Evolutionary conservation across 1,140 invertebrate genomes (phyloP), one percentile per base, ranked within the genome.

Genomic region (Cataglyphis hispanica): DNA sequence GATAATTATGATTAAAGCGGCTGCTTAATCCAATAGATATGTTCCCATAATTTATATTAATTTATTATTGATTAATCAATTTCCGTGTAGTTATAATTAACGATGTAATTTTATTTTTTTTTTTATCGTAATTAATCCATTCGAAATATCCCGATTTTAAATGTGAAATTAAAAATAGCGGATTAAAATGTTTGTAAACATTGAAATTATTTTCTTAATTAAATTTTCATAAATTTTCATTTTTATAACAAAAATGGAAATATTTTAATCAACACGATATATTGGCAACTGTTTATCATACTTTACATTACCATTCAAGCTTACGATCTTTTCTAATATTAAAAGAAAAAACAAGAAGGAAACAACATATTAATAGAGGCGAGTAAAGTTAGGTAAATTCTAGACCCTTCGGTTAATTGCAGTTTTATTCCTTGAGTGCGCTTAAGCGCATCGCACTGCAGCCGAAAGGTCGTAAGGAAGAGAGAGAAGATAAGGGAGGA

Each of bases 391-490:
- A 27, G 22, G 8, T 43, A 70, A 66, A 7, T 46, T 43, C 25
- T 40, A 61, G 27, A 72, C 10, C 27, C 31, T 60, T 27, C 16
- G 10, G 11, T 72, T 72, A 74, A 83, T 46, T 53, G 25, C 43
- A 46, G 13, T 80, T 80, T 53, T 66, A 69, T 13, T 46, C 40
- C 37, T 60, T 13, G 3, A 58, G 40, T 83, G 53, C 16, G 22
- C 19, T 81, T 60, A 72, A 81, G 56, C 25, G 67, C 53, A 60
- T 61, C 67, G 37, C 66, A 31, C 37, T 60, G 66, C 46, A 60
- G 50, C 53, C 67, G 16, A 83, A 83, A 83, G 78, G 53, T 83
- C 67, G 67, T 50, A 60, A 61, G 22, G 53, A 83, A 60, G 53
- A 13, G 27, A 13, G 25, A 34, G 37, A 72, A 40, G 11, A 43